Evolutionary conservation across 2,797 vertebrate species (phyloP), one percentile per base, ranked within the genome.

Genomic region (Podarcis siculus): DNA sequence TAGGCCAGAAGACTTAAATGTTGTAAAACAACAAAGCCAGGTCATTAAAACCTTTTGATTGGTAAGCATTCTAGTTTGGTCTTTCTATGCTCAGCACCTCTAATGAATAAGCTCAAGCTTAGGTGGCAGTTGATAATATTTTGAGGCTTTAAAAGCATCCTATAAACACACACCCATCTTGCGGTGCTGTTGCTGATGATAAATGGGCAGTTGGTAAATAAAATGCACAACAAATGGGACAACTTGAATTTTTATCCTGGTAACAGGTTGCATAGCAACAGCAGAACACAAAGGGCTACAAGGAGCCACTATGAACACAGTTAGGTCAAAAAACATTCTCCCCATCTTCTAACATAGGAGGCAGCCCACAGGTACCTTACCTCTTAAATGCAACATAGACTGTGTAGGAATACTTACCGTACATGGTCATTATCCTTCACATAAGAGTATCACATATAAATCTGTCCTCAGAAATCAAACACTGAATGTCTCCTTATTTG

Each of bases 211-310:
- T 64, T 79, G 75, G 55, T 19, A 21, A 83, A 83, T 39, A 55
- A 66, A 32, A 73, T 79, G n/a, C 27, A 72, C 45, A 78, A 85
- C 76, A 75, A 89, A 89, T 73, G 49, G 87, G 69, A 66, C 67
- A 73, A 39, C 19, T 82, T 89, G 37, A 84, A 73, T 66, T 72
- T 55, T 55, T 72, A 79, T 73, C n/a, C 42, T 39, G 27, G 67
- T 64, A 83, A 87, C 39, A 73, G 55, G 80, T 82, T 79, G 80
- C 80, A 79, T 83, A 83, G 85, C 89, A 89, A 86, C 79, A 55
- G 67, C 45, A 67, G 55, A 83, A 80, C 39, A 72, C 17, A 42
- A 49, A 87, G 39, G n/a, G 13, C 55, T 90, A n/a, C 27, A 27
- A 61, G 73, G 64, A 35, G 21, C 67, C 37, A 71, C 32, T 35